Evolutionary conservation across 1,140 invertebrate genomes (phyloP), one percentile per base, ranked within the genome.

Genomic region (Charaxes varanes): DNA sequence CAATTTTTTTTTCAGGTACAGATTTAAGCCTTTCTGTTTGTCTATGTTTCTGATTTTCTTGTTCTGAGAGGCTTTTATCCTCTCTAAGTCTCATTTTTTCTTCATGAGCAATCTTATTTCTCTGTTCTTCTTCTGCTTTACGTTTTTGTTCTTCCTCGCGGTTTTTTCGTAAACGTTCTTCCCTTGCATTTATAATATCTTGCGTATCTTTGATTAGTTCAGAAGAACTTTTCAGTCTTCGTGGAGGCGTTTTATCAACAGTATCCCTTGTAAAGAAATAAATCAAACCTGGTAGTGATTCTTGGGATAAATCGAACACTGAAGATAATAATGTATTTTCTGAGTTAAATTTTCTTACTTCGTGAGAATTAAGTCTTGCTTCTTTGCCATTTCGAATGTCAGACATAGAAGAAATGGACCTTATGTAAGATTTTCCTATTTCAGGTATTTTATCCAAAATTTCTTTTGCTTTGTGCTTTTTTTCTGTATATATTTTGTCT

Each of bases 151-250:
- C 14, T 35, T 45, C 10, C 12, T 50, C 31, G 21, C 31, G 33
- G 7, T 30, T 55, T 14, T 19, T 23, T 16, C 45, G 59, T 38
- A 62, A 48, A 22, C 55, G 38, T 27, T 55, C 43, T 23, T 36
- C 40, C 41, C 43, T 53, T 11, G 13, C 19, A 24, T 34, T 27
- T 23, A 69, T 35, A 41, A 53, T 61, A 45, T 72, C 46, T 35
- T 57, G 54, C 8, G 53, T 60, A 21, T 61, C 56, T 53, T 48
- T 55, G 16, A 73, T 68, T 34, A 73, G 41, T 42, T 73, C 69
- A n/a, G 57, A 51, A 6, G 69, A 70, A 45, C 53, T 70, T 27
- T 55, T 52, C n/a, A 21, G 19, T 18, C 23, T 41, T 42, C 31
- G 36, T 7, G 38, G 10, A 27, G 22, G 7, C 31, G 45, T 41